phyloP scores from a whole-genome alignment of 1,140 invertebrate species.

The Grapholita molesta region DNA sequence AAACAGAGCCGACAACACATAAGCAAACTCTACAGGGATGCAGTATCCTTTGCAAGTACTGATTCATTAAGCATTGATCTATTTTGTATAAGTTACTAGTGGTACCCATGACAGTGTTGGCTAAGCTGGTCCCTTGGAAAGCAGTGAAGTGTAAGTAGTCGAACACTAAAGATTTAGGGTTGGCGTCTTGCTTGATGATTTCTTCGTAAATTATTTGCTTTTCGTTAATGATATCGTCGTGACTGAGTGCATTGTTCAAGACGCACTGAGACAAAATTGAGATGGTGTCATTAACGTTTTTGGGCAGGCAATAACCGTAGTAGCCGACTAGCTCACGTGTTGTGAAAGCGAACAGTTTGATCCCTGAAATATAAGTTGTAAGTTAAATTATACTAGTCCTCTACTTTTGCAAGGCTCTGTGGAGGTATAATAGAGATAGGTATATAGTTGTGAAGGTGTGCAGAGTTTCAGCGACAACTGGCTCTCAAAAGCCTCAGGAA shows the following conservation, averaged over 20 bases:
- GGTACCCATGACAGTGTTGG: conserved; percentile 86
- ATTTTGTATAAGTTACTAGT: conserved; percentile 85
- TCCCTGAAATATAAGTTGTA: conserved; percentile 81
- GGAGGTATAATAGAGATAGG: too few species aligned
- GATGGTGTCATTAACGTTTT: conserved; percentile 81
- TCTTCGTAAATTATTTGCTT: conserved; percentile 84
- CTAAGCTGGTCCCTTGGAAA: conserved; percentile 84
- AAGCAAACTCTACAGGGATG: conserved; percentile 91
- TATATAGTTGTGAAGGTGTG: too few species aligned
- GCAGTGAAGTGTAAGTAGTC: conserved; percentile 87
- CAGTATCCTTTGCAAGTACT: conserved; percentile 90
- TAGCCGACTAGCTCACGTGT: conserved; percentile 87
- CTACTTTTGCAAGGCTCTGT: too few species aligned
- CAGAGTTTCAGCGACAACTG: too few species aligned
- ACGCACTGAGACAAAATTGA: conserved; percentile 88
- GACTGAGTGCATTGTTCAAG: conserved; percentile 82
- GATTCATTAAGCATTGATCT: conserved; percentile 81
- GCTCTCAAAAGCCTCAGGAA: too few species aligned
- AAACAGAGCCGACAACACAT: conserved; percentile 92
- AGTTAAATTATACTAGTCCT: too few species aligned
- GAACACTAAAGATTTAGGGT: conserved; percentile 85
- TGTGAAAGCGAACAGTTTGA: conserved; percentile 88
- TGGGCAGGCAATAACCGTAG: conserved; percentile 85
- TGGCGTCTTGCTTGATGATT: conserved; percentile 83
- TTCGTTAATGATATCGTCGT: conserved; percentile 83